A percentile compares a stretch with the other conserved stretches of the same genome.
Evolutionary conservation across 2,888 invertebrate genomes (phyloP).

Genomic region (Parnassius orleans): DNA sequence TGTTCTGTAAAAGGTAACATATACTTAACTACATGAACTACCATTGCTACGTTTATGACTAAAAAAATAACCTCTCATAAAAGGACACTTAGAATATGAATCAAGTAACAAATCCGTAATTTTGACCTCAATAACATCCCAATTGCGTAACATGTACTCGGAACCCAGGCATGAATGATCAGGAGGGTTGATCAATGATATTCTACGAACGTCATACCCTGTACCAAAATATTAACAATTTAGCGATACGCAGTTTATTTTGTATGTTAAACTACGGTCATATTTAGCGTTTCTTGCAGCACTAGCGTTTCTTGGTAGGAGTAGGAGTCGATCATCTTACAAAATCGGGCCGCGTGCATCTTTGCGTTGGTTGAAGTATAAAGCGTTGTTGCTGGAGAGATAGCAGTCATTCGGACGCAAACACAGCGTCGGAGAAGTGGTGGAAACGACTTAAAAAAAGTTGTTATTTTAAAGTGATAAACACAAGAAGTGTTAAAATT

Average conservation of each 20-base stretch:
- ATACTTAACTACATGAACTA: too few relatives aligned
- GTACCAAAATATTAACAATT: constrained; percentile 45
- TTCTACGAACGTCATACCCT: constrained; percentile 58
- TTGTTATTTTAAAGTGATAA: constrained; percentile 50
- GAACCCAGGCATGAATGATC: constrained; percentile 64
- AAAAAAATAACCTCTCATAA: background rate
- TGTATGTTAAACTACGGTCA: constrained; percentile 31
- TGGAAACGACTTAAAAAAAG: constrained; percentile 52
- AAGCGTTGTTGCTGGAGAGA: constrained; percentile 67
- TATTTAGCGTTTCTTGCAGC: constrained; percentile 31
- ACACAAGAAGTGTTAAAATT: constrained; percentile 51
- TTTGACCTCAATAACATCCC: constrained; percentile 64
- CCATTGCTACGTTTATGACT: too few relatives aligned
- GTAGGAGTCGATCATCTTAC: constrained; percentile 69
- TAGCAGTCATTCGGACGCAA: constrained; percentile 74
- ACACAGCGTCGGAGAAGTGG: constrained; percentile 70
- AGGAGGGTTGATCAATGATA: constrained; percentile 75
- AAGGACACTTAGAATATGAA: constrained; percentile 24
- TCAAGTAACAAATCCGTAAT: constrained; percentile 55
- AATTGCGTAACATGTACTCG: constrained; percentile 66
- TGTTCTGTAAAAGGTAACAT: background rate
- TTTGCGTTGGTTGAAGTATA: constrained; percentile 76
- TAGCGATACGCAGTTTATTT: constrained; percentile 25
- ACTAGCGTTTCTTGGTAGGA: constrained; percentile 56
- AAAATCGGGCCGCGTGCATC: constrained; percentile 73